Evolutionary conservation across 2,888 invertebrate species (phyloP), one percentile per base, ranked within the genome.

Genomic region (Drosophila lutescens): DNA sequence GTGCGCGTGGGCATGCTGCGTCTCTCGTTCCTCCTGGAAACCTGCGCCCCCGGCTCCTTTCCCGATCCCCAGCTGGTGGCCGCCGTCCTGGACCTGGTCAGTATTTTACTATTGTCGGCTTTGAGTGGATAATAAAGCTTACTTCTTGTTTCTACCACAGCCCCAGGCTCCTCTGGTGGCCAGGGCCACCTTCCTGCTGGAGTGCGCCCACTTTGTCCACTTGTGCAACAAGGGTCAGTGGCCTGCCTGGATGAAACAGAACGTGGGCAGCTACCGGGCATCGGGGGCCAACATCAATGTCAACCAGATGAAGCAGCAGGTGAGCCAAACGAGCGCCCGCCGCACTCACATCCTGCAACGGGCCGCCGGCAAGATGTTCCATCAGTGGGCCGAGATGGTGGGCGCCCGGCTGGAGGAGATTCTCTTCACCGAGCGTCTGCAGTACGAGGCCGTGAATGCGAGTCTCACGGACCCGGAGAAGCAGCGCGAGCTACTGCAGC

Each of bases 211-310:
- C 91, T 96, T 99, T 82, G 99, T 99, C 2, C 98, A 99, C 90
- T 95, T 97, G 78, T 99, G 99, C 92, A 99, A 99, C 92, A 97
- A 97, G 90, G 99, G 99, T 0, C 98, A 98, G 82, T 99, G 99
- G 99, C 99, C 99, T 0, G 95, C 96, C 60, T 99, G 99, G 99
- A 97, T 99, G 94, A 98, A 98, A 92, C 95, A 97, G 9, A 97
- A 96, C 89, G 93, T 95, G 73, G 78, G 86, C 30, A 94, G 96
- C 89, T 96, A 95, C 90, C 93, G 96, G 49, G 95, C 95, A 0
- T 92, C 92, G 0, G 95, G 95, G 38, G 95, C 96, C 30, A 92
- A 93, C 91, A 87, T 93, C 77, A 90, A 91, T 76, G 76, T 92
- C 80, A 75, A 93, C 81, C 88, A 92, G 82, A 83, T 92, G 86